Base-by-base conservation (phyloP, 1,140 invertebrate species). In the Danaus plexippus region DNA sequence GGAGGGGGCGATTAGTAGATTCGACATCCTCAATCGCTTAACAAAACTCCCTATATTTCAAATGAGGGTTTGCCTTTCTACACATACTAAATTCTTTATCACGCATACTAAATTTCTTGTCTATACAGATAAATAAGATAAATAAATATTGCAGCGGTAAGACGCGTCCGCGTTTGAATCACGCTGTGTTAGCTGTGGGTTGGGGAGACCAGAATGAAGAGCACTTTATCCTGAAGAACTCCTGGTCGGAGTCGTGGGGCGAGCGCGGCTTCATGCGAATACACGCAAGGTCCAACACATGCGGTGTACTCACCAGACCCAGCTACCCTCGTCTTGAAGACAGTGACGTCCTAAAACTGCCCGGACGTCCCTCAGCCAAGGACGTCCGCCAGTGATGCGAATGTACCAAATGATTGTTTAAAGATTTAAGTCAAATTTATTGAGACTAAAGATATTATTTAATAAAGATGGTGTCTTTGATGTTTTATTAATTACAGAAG, bases 211-310 rank as follows among this genome's bases (percentile, higher is more conserved):
- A 55, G 9, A 52, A 61, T 10, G 60, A 63, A 8, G 74, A 71
- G 45, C 64, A 77, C 67, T 75, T 81, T 64, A 72, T 74, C 12
- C 56, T 81, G 18, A 84, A 84, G 71, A 84, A 84, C 61, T 75
- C 75, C n/a, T 84, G 78, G 78, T 69, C 71, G 3, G 61, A 64
- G 9, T 54, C 56, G 47, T 81, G 73, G 73, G 77, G 77, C 10
- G 75, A 80, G 11, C 61, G 54, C 18, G 80, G 80, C 0, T 84
- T 71, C 66, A 54, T 73, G 49, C 64, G 73, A 40, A 46, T 84
- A 51, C 73, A 79, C 22, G 76, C 67, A 41, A 64, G 69, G 9
- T 54, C 69, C 53, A 80, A 80, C 63, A 77, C 77, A 43, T 77
- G 74, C 66, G 77, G 76, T 13, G 68, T 80, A 13, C 73, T 80